These are phyloP conservation scores for Chymomyza caudatula DNA, from an alignment of 2,888 invertebrate species.

Conservation along the genomic window DNA sequence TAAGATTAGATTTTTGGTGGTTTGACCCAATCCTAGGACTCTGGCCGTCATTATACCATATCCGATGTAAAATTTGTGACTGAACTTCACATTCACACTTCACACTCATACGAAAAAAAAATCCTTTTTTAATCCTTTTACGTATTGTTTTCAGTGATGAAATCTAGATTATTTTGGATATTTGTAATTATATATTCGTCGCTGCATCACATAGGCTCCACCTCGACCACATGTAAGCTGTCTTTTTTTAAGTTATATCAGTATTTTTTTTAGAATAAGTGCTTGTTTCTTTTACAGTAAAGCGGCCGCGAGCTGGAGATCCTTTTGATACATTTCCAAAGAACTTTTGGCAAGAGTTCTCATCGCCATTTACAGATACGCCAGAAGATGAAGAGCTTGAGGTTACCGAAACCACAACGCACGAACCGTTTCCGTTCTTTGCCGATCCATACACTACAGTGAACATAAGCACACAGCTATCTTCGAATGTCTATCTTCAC, in stretches of 20 bases:
- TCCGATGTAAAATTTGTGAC: too few relatives aligned
- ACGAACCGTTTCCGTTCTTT: slow-evolving; percentile 86
- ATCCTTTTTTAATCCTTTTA: slow-evolving; percentile 8
- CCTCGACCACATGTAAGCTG: slow-evolving; percentile 74
- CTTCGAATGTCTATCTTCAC: slow-evolving; percentile 82
- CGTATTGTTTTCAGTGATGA: slow-evolving; percentile 68
- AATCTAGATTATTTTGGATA: slow-evolving; percentile 75
- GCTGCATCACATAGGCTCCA: slow-evolving; percentile 72
- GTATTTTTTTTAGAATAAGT: too few relatives aligned
- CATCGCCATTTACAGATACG: slow-evolving; percentile 78
- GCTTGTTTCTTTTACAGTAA: slow-evolving; percentile 64
- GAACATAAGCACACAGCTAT: slow-evolving; percentile 84
- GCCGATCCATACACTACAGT: slow-evolving; percentile 82
- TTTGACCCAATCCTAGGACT: too few relatives aligned
- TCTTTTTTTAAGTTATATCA: not conserved
- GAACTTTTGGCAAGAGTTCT: slow-evolving; percentile 78
- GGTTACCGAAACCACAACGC: slow-evolving; percentile 79
- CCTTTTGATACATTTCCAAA: slow-evolving; percentile 78
- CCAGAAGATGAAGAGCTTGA: slow-evolving; percentile 77
- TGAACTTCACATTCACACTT: too few relatives aligned
- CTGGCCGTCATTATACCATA: too few relatives aligned
- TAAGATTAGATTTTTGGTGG: too few relatives aligned
- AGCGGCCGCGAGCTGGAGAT: slow-evolving; percentile 77
- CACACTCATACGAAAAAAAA: too few relatives aligned
- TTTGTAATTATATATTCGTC: slow-evolving; percentile 76